Evolutionary conservation across 2,888 invertebrate species (phyloP).

Genomic region (Stenoptilia bipunctidactyla): DNA sequence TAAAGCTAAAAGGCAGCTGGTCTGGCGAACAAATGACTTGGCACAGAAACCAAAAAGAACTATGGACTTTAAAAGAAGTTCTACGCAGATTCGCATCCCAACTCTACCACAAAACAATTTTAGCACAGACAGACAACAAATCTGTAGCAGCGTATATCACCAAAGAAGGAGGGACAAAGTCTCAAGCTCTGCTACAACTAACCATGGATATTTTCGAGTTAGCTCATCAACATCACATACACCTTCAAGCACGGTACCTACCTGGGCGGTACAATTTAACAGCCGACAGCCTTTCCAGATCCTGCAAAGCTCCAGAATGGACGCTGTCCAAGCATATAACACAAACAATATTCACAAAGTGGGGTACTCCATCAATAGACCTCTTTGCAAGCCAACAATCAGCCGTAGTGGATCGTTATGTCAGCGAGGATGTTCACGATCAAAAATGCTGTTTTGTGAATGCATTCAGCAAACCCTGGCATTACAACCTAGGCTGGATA

Average conservation of each 20-base stretch:
- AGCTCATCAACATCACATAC: slow-evolving; percentile 4
- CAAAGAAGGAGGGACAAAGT: slow-evolving; percentile 17
- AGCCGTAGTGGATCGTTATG: slow-evolving; percentile 13
- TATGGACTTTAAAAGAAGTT: slow-evolving; percentile 3
- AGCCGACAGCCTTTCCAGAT: slow-evolving; percentile 15
- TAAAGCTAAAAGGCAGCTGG: slow-evolving; percentile 6
- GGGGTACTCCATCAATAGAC: slow-evolving; percentile 12
- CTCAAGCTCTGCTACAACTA: slow-evolving; percentile 6
- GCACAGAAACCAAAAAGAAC: slow-evolving; percentile 13
- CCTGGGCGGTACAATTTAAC: slow-evolving; percentile 15
- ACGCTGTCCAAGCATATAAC: not conserved
- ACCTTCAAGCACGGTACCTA: slow-evolving; percentile 12
- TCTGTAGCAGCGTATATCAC: slow-evolving; percentile 15
- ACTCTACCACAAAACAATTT: not conserved
- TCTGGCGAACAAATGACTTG: slow-evolving; percentile 4
- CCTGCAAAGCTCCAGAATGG: slow-evolving; percentile 3
- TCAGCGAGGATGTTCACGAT: slow-evolving; percentile 10
- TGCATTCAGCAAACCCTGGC: slow-evolving; percentile 16
- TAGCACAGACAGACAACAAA: slow-evolving; percentile 10
- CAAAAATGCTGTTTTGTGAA: slow-evolving; percentile 6
- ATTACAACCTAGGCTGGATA: slow-evolving; percentile 16
- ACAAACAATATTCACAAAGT: slow-evolving; percentile 5
- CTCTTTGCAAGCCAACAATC: slow-evolving; percentile 14
- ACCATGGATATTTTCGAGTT: slow-evolving; percentile 9
- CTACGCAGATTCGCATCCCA: slow-evolving; percentile 1